A percentile compares a stretch with the other conserved stretches of the same genome.
phyloP scores from a whole-genome alignment of 2,113 vertebrate species.

The Oncorhynchus clarkii region DNA sequence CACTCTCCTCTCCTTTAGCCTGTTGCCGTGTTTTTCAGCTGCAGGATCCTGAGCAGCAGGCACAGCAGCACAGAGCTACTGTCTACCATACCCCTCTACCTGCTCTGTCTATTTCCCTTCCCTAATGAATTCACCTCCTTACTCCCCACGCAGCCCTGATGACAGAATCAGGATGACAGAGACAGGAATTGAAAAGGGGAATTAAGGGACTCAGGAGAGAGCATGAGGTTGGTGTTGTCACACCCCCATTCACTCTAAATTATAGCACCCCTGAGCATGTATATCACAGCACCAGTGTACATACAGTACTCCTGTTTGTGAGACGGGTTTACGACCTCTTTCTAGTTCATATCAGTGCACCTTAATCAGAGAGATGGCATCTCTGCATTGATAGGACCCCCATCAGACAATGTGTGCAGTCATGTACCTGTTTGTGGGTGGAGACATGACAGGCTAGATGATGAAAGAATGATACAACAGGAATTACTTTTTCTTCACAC shows the following conservation, averaged over 20 bases:
- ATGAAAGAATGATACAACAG: neutral
- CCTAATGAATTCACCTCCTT: neutral
- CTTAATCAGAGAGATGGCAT: neutral
- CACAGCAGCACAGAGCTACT: neutral
- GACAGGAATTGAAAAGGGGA: neutral
- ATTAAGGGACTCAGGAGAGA: neutral
- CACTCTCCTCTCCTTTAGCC: too few species aligned
- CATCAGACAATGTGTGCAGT: too few species aligned
- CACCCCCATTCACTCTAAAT: constrained; percentile 15
- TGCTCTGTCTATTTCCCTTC: neutral
- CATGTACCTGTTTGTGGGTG: neutral
- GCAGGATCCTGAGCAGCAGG: too few species aligned
- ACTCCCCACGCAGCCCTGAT: neutral
- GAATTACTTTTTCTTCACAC: neutral
- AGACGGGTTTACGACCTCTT: neutral
- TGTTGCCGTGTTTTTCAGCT: too few species aligned
- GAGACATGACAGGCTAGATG: neutral
- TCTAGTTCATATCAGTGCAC: neutral
- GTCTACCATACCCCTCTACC: neutral
- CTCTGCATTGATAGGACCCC: too few species aligned
- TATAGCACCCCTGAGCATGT: constrained; percentile 23
- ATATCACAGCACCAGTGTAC: neutral
- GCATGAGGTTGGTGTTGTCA: neutral
- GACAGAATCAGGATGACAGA: neutral
- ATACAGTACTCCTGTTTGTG: neutral